Conservation (phyloP, 2,888 invertebrate genomes). For the Mantis religiosa region DNA sequence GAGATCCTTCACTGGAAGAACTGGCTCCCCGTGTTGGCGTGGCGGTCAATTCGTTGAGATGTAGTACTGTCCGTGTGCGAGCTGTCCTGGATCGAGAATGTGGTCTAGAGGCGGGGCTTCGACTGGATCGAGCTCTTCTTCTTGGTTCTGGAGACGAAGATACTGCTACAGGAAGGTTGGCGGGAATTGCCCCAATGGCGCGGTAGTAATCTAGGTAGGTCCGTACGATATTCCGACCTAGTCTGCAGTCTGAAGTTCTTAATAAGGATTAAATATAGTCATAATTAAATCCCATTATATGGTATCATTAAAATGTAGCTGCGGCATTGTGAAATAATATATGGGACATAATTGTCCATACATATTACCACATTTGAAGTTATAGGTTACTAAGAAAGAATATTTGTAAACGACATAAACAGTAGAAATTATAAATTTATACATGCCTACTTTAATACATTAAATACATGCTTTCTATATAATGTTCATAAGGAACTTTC, state of each 20-base stretch:
- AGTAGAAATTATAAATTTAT: too few relatives aligned
- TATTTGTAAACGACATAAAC: too few relatives aligned
- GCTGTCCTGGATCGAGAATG: conserved; percentile 14
- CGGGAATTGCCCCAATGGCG: conserved; percentile 63
- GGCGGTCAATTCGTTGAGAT: conserved; percentile 40
- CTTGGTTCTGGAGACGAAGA: conserved; percentile 13
- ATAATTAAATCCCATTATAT: too few relatives aligned
- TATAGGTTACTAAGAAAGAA: too few relatives aligned
- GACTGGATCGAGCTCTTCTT: conserved; percentile 9
- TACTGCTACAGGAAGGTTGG: conserved; percentile 41
- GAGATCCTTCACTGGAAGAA: conserved; percentile 43
- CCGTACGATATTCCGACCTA: conserved; percentile 71
- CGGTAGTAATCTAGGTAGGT: conserved; percentile 79
- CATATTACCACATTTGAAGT: too few relatives aligned
- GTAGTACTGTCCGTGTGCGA: conserved; percentile 4
- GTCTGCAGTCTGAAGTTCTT: conserved; percentile 59
- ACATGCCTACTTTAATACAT: too few relatives aligned
- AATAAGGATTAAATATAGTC: conserved; percentile 6
- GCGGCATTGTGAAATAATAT: too few relatives aligned
- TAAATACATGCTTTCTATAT: too few relatives aligned
- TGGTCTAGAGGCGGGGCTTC: conserved; percentile 16
- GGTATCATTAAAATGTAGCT: too few relatives aligned
- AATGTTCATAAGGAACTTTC: too few relatives aligned
- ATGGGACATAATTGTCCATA: too few relatives aligned
- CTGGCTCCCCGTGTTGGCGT: conserved; percentile 41